phyloP scores from a whole-genome alignment of 2,797 vertebrate genomes.

The Lophius americanus region DNA sequence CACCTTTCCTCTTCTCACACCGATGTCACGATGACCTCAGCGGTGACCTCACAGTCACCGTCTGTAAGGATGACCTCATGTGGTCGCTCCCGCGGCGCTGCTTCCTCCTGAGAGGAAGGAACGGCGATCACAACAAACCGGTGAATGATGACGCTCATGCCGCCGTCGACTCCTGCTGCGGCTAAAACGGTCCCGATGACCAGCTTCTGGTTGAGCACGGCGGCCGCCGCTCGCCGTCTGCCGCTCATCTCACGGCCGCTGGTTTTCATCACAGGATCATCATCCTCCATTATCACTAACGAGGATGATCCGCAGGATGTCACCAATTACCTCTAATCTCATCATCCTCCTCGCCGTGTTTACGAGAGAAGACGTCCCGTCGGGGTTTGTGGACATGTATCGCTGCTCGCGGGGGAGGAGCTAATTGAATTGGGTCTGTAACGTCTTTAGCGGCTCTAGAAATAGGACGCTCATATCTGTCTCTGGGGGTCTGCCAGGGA shows the following conservation, averaged over 20 bases:
- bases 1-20: no score
- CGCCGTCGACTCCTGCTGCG: no score
- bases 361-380: conserved; percentile 71
- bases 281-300: conserved; percentile 64
- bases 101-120: no score
- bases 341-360: conserved; percentile 67
- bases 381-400: conserved; percentile 67
- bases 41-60: no score
- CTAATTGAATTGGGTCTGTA: conserved; percentile 76
- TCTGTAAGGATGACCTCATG: no score
- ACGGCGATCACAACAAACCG: no score
- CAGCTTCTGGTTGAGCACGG: no score
- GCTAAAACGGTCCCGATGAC: no score
- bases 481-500: conserved; percentile 56
- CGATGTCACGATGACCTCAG: no score
- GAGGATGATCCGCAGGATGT: conserved; percentile 69
- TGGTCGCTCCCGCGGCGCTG: no score
- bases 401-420: conserved; percentile 60
- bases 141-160: no score
- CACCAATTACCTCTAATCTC: conserved; percentile 73
- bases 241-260: conserved; percentile 6
- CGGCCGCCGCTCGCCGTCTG: conserved; percentile 12
- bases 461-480: conserved; percentile 70
- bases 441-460: conserved; percentile 77
- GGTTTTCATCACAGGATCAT: conserved; percentile 54